A percentile compares a stretch with the other conserved stretches of the same genome.
These are phyloP conservation scores for Verasper variegatus DNA, from an alignment of 2,113 vertebrate genomes.

Conservation along the genomic window DNA sequence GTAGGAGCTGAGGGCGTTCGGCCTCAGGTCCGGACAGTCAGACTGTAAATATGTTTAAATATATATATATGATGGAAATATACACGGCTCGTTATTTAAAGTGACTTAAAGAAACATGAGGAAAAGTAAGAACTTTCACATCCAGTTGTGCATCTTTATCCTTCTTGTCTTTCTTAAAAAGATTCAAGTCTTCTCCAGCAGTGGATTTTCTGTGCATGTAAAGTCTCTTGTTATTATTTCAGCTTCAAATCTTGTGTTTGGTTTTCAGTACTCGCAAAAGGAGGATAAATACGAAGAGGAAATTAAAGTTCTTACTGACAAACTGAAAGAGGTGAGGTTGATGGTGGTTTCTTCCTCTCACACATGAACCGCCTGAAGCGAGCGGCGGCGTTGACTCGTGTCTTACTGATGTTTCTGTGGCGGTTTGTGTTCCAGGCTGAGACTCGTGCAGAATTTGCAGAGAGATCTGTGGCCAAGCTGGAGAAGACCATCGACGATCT, in stretches of 20 bases:
- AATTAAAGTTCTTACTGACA: slow-evolving; percentile 95
- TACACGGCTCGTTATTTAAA: too few relatives aligned
- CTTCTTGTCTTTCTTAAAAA: too few relatives aligned
- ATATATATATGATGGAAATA: too few relatives aligned
- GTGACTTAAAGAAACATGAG: too few relatives aligned
- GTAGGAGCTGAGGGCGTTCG: slow-evolving; percentile 30
- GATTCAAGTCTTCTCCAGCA: too few relatives aligned
- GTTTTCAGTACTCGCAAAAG: slow-evolving; percentile 93
- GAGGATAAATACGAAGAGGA: slow-evolving; percentile 98
- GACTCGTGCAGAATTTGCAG: slow-evolving; percentile 96
- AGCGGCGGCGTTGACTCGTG: neutral
- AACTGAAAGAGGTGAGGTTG: slow-evolving; percentile 93
- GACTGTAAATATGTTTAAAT: neutral
- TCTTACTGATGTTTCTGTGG: neutral
- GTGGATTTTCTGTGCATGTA: neutral
- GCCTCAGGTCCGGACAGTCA: neutral
- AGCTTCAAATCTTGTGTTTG: slow-evolving; percentile 4
- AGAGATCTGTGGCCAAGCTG: slow-evolving; percentile 96
- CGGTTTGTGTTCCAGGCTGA: slow-evolving; percentile 86
- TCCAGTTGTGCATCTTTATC: too few relatives aligned
- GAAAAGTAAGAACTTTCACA: too few relatives aligned
- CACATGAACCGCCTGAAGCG: too few relatives aligned
- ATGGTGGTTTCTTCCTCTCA: too few relatives aligned
- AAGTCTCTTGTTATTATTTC: too few relatives aligned
- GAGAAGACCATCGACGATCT: slow-evolving; percentile 99